A percentile compares a stretch with the other conserved stretches of the same genome.
These are phyloP conservation scores for Sebastes minor DNA, from an alignment of 2,797 vertebrate species.

Conservation along the genomic window DNA sequence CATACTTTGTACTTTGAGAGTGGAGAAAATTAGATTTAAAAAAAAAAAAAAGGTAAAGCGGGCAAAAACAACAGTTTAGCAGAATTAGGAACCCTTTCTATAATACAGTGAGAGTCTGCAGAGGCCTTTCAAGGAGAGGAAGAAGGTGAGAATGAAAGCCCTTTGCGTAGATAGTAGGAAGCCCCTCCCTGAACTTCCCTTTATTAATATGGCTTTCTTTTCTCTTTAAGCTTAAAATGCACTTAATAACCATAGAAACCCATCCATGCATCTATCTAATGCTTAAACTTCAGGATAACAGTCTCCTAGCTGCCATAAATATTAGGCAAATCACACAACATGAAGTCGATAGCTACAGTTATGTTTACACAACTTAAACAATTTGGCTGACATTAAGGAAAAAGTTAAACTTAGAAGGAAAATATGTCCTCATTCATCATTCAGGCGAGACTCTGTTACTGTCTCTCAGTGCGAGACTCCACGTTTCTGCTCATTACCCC, in stretches of 20 bases:
- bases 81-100: neutral
- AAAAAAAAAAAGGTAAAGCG: neutral
- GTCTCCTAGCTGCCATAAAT: neutral
- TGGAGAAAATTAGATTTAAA: neutral
- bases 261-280: neutral
- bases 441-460: neutral
- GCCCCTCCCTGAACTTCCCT: neutral
- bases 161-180: neutral
- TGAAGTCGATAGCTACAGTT: neutral
- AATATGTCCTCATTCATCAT: neutral
- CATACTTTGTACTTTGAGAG: slow-evolving; percentile 23
- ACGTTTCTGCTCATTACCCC: neutral
- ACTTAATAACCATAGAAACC: neutral
- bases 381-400: neutral
- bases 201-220: neutral
- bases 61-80: neutral
- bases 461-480: neutral
- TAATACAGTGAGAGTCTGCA: neutral
- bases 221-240: neutral
- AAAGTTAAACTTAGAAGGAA: neutral
- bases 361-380: neutral
- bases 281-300: neutral
- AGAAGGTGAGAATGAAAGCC: neutral
- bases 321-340: neutral
- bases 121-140: neutral